Evolutionary conservation across 2,113 vertebrate genomes (phyloP).

Genomic region (Erythrolamprus reginae): DNA sequence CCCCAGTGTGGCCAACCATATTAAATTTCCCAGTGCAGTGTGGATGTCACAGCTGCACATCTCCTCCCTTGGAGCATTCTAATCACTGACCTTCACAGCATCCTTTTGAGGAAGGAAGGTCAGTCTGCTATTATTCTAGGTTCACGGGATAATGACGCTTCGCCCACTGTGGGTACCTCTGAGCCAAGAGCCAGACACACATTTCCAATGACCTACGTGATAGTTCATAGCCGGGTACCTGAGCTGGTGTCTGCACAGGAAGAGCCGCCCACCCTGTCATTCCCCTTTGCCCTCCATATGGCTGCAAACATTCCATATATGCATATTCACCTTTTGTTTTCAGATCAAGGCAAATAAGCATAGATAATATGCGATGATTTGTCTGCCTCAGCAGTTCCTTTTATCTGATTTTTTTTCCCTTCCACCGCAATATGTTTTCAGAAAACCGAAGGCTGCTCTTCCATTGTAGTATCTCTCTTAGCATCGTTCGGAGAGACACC

Average conservation of each 20-base stretch:
- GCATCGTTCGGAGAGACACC: not conserved
- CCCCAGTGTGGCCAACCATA: not conserved
- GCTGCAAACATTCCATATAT: not conserved
- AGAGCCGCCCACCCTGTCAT: not conserved
- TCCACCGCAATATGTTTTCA: not conserved
- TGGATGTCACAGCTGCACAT: not conserved
- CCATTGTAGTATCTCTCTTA: not conserved
- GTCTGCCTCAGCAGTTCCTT: conserved; percentile 1
- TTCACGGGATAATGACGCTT: not conserved
- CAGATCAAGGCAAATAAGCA: conserved; percentile 7
- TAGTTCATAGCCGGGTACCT: not conserved
- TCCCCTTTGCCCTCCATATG: not conserved
- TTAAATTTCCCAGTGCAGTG: not conserved
- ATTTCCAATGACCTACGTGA: not conserved
- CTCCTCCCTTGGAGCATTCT: not conserved
- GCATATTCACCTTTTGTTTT: not conserved
- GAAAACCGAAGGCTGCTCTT: not conserved
- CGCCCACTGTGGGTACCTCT: not conserved
- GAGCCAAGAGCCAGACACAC: not conserved
- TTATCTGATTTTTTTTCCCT: not conserved
- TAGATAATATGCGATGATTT: conserved; percentile 1
- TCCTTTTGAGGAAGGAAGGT: not conserved
- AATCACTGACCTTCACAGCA: not conserved
- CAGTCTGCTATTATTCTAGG: not conserved
- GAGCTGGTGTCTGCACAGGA: conserved; percentile 3